Evolutionary conservation across 2,888 invertebrate species (phyloP), one percentile per base, ranked within the genome.

Genomic region (Limulus polyphemus): DNA sequence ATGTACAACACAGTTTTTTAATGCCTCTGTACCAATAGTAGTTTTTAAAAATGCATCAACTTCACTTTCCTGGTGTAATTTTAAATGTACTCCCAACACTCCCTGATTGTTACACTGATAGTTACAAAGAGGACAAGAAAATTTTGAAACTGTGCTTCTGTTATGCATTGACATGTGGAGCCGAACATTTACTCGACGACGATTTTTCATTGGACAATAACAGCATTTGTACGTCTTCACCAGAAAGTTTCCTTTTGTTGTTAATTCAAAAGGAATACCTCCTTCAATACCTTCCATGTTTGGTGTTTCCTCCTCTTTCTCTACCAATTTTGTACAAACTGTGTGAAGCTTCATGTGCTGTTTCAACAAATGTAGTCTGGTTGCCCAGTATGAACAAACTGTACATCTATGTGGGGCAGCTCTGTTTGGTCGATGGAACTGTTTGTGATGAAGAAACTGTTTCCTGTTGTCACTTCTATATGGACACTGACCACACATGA

Each of bases 161-260:
- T 61, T 61, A 75, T 90, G 90, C 82, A 89, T 87, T 73, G 84
- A 84, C 75, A 90, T 90, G 75, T 92, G 91, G 71, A 88, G 86
- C 48, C 84, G 83, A 63, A 91, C 85, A 75, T 88, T 88, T 55
- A 84, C 83, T 71, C 86, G 84, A 58, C 89, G 81, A n/a, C 85
- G 80, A 73, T 89, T 88, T 13, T 89, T 86, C 74, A 88, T 88
- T 0, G 90, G 89, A 74, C 91, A 91, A 74, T 83, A 85, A 48
- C 86, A 81, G 74, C 91, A 92, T 74, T 88, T 87, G 74, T 85
- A 86, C 84, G 90, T 87, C 77, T 89, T 89, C 65, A 87, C 84
- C 32, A 32, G 32, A 32, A 32, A 32, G 32, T 32, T 32, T 60
- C 83, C 83, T 12, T 84, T 84, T 65, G 82, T 82, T 52, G 84